Conservation (phyloP, 2,888 invertebrate species). For the Apantesis nais region DNA sequence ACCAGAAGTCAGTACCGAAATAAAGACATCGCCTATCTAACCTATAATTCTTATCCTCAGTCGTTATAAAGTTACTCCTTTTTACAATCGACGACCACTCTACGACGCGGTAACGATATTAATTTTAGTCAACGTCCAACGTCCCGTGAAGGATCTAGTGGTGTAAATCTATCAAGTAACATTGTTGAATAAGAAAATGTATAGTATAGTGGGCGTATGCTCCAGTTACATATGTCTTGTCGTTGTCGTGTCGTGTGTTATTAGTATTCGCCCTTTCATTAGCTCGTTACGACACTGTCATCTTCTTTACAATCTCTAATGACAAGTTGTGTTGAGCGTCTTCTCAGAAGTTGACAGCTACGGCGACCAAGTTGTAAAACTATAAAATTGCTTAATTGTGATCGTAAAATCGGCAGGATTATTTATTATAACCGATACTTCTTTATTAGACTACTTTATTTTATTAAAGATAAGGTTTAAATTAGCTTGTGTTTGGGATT, state of each 20-base stretch:
- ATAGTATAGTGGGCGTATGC: background rate
- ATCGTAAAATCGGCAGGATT: constrained; percentile 67
- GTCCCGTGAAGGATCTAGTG: background rate
- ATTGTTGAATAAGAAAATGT: background rate
- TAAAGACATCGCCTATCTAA: constrained; percentile 45
- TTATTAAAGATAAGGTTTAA: constrained; percentile 10
- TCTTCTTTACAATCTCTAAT: constrained; percentile 79
- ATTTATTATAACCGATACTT: constrained; percentile 45
- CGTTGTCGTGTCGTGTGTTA: constrained; percentile 12
- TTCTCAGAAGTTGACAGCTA: constrained; percentile 82
- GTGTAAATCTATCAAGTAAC: background rate
- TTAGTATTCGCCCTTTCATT: constrained; percentile 55
- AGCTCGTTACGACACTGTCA: constrained; percentile 79
- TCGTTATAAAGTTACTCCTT: constrained; percentile 54
- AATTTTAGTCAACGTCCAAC: background rate
- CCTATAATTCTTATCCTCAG: constrained; percentile 40
- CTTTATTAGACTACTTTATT: constrained; percentile 17
- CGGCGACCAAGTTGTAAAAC: constrained; percentile 68
- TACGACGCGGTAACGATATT: background rate
- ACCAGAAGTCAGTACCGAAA: constrained; percentile 50
- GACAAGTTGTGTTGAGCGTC: constrained; percentile 61
- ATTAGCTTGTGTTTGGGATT: constrained; percentile 21
- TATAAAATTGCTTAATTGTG: constrained; percentile 78
- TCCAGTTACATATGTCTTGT: background rate
- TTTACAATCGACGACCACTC: constrained; percentile 8